Conservation (phyloP, 37 sponge, comb jelly and placozoan genomes). For the Lycopodina hypogea region DNA sequence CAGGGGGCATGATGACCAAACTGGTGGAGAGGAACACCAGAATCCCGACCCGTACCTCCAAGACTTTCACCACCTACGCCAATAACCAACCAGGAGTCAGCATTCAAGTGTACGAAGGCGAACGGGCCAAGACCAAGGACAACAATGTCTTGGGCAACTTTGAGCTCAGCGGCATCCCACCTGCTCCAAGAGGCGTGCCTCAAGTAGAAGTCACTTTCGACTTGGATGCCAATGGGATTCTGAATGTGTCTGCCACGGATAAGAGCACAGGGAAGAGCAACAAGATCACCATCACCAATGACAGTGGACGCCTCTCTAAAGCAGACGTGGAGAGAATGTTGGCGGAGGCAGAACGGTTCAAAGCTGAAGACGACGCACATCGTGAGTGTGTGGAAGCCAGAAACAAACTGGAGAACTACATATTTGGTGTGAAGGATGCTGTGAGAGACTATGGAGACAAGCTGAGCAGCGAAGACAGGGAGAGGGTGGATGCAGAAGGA, state of each 20-base stretch:
- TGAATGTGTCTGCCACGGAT: constrained; percentile 85
- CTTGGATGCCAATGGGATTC: constrained; percentile 85
- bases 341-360: constrained; percentile 76
- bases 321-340: constrained; percentile 80
- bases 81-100: constrained; percentile 89
- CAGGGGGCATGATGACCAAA: constrained; percentile 94
- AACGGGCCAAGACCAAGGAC: constrained; percentile 81
- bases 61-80: constrained; percentile 87
- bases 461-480: constrained; percentile 53
- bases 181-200: constrained; percentile 89
- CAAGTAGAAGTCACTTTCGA: constrained; percentile 87
- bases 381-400: constrained; percentile 40
- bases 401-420: constrained; percentile 77
- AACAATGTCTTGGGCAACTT: constrained; percentile 87
- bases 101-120: constrained; percentile 90
- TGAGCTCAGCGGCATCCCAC: constrained; percentile 80
- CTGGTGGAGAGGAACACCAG: constrained; percentile 56
- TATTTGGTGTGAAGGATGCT: constrained; percentile 54
- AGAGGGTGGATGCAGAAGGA: constrained; percentile 43
- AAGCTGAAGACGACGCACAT: constrained; percentile 74
- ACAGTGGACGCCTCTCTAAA: constrained; percentile 65
- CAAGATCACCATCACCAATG: constrained; percentile 84
- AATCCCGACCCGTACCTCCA: constrained; percentile 69
- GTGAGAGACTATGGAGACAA: constrained; percentile 53
- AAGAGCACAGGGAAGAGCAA: constrained; percentile 79